A percentile compares a stretch with the other conserved stretches of the same genome.
These are phyloP conservation scores for Monopis laevigella DNA, from an alignment of 2,888 invertebrate genomes.

Conservation along the genomic window DNA sequence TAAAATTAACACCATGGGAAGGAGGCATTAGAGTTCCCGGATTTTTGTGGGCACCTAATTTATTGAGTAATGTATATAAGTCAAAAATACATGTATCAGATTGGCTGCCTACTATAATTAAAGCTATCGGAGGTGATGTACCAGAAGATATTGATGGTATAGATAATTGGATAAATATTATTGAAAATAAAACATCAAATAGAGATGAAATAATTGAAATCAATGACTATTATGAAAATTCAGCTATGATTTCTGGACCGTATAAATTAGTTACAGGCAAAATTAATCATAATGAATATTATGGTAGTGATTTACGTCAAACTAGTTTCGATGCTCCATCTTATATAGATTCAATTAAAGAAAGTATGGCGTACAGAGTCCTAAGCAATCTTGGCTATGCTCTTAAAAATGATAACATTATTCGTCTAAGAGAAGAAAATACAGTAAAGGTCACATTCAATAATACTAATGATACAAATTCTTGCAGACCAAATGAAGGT, in stretches of 20 bases:
- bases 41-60: conserved; percentile 73
- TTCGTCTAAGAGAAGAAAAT: too few relatives aligned
- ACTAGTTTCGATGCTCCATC: conserved; percentile 2
- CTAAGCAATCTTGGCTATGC: neutral
- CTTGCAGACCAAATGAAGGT: too few relatives aligned
- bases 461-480: too few relatives aligned
- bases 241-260: conserved; percentile 5
- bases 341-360: conserved; percentile 1
- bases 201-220: conserved; percentile 12
- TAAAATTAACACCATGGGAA: conserved; percentile 75
- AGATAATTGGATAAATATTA: conserved; percentile 11
- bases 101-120: conserved; percentile 80
- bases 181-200: conserved; percentile 3
- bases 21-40: conserved; percentile 81
- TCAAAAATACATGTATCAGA: conserved; percentile 80
- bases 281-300: neutral
- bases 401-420: too few relatives aligned
- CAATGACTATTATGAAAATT: conserved; percentile 10
- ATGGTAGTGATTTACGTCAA: conserved; percentile 5
- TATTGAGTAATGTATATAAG: conserved; percentile 59
- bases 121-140: conserved; percentile 65
- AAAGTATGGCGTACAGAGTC: neutral
- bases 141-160: conserved; percentile 11
- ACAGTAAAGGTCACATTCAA: conserved; percentile 5
- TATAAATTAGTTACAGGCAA: conserved; percentile 11